A percentile compares a stretch with the other conserved stretches of the same genome.
Evolutionary conservation across 1,140 invertebrate species (phyloP).

Genomic region (Macrobrachium rosenbergii): DNA sequence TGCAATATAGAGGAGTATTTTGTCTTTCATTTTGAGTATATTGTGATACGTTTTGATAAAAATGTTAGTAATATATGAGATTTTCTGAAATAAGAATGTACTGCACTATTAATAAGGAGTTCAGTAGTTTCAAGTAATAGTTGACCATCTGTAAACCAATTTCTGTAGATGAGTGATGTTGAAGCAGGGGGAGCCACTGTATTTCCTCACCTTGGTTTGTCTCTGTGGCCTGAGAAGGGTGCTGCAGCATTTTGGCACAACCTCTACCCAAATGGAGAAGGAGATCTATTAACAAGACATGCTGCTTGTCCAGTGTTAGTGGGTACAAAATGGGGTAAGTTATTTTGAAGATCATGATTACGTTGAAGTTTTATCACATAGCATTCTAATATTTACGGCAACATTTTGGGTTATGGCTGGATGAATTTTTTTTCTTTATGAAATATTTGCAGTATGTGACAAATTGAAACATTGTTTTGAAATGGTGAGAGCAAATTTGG

Average conservation of each 20-base stretch:
- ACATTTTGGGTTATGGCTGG: background rate
- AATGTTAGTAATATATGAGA: background rate
- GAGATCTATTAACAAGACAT: conserved; percentile 71
- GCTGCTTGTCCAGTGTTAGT: conserved; percentile 73
- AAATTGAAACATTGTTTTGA: too few relatives aligned
- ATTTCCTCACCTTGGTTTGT: conserved; percentile 70
- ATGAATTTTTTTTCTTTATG: too few relatives aligned
- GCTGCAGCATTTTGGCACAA: conserved; percentile 74
- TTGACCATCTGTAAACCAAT: background rate
- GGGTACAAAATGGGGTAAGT: conserved; percentile 74
- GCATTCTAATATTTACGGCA: background rate
- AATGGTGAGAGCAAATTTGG: too few relatives aligned
- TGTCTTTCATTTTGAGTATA: too few relatives aligned
- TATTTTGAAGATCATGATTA: background rate
- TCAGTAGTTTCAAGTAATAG: background rate
- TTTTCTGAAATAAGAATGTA: background rate
- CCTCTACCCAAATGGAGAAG: conserved; percentile 70
- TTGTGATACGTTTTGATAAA: background rate
- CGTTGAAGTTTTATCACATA: background rate
- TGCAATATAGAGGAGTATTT: too few relatives aligned
- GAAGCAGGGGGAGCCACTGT: conserved; percentile 72
- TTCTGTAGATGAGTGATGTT: conserved; percentile 69
- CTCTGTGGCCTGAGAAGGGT: conserved; percentile 70
- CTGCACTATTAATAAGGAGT: too few relatives aligned
- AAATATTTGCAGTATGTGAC: too few relatives aligned